Evolutionary conservation across 2,113 vertebrate species (phyloP), one percentile per base, ranked within the genome.

Genomic region (Lipotes vexillifer): DNA sequence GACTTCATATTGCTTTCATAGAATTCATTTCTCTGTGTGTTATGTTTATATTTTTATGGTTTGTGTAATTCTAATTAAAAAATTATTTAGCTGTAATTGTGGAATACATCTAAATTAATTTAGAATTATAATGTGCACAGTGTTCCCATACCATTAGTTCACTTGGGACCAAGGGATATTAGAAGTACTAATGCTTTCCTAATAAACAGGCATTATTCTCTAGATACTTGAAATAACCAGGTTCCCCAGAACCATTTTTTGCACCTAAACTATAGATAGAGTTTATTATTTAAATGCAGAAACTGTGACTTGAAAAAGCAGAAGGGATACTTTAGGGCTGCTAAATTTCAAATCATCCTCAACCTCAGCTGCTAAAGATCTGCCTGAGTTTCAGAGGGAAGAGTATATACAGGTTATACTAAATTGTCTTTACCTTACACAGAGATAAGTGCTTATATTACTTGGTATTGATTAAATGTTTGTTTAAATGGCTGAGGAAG

Each of bases 391-490:
- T 87, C 63, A 66, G n/a, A 93, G 21, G 55, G 14, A 84, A 75
- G 33, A 33, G 23, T 75, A 68, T 77, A 82, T 91, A n/a, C 14
- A 21, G 9, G 15, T 69, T 80, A 72, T 75, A 65, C 57, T 92
- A 88, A 89, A 68, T 66, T 83, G 74, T 20, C n/a, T 96, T 33
- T 44, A 33, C 33, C 75, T 21, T 78, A 65, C 87, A n/a, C 93
- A 96, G 77, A 88, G 89, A 86, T 81, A 94, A 90, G 82, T 97
- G 57, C 31, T 89, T 98, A 81, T 83, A 88, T 96, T 86, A 80
- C 80, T 36, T 87, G n/a, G 20, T 93, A 96, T 97, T 93, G 96
- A 97, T 97, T 97, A 93, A 90, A 93, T 84, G 59, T 31, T 81
- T 91, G 89, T 94, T 96, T 97, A 97, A 97, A 83, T 68, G 94